Base-by-base conservation (phyloP, 2,888 invertebrate genomes). In the Coremacera marginata region DNA sequence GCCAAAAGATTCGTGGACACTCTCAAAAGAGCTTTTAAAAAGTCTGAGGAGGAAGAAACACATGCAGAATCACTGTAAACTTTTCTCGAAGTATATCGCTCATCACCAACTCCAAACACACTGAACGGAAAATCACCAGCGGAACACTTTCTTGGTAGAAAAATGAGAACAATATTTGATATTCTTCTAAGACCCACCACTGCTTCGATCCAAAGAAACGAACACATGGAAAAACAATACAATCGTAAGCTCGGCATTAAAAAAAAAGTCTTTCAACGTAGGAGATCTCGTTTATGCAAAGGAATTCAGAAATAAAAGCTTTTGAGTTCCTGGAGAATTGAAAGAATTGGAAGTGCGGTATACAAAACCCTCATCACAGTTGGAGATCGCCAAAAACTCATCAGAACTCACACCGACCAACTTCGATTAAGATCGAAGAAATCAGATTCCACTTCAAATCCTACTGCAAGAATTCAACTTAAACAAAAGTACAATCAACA, bases 51-150 rank as follows among this genome's bases (percentile, higher is more conserved):
- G 37, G 76, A 76, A 52, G 76, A 22, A 44, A 60, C 55, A 31
- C 5, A 27, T 8, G 44, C 63, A 8, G 63, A 70, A 63, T 31
- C 27, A 31, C 70, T 76, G 5, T 16, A 63, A 7, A 70, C 63
- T 44, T 70, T 76, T 51, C 52, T 70, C n/a, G 76, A 75, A 51
- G 70, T 70, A 16, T 75, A 75, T n/a, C 68, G 75, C 19, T 57
- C 57, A 31, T 11, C 44, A 19, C 57, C 57, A n/a, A 57, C 27
- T n/a, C 22, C 51, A n/a, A n/a, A n/a, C n/a, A n/a, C n/a, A n/a
- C n/a, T n/a, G n/a, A n/a, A n/a, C n/a, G n/a, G n/a, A n/a, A 25
- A 49, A 22, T 55, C 57, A 19, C 75, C 67, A 31, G 68, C 75
- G 14, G 75, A 75, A 57, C 25, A 34, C 3, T 60, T 75, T 37